Conservation (phyloP, 2,113 vertebrate genomes). For the Melierax canorus region DNA sequence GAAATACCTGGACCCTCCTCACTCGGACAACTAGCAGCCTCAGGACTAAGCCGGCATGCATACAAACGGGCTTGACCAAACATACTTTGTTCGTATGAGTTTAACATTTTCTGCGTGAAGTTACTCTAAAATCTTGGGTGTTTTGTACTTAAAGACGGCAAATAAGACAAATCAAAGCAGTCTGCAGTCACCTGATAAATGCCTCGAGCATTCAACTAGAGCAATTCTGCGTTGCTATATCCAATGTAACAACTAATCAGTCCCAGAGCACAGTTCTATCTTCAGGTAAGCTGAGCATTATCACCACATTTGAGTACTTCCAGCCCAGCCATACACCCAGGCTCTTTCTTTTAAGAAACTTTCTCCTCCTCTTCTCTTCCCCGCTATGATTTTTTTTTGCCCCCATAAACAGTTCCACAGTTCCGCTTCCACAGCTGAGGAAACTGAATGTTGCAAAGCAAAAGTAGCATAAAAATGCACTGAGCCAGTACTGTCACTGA, state of each 20-base stretch:
- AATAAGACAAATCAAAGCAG: not conserved
- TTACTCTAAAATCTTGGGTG: not conserved
- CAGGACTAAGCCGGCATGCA: not conserved
- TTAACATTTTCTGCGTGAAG: not conserved
- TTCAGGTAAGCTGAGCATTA: not conserved
- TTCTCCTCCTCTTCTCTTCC: not conserved
- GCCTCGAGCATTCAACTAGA: not conserved
- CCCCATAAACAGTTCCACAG: not conserved
- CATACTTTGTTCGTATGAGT: rapidly evolving
- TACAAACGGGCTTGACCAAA: not conserved
- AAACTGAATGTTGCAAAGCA: not conserved
- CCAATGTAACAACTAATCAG: not conserved
- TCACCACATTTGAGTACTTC: not conserved
- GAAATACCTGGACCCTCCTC: not conserved
- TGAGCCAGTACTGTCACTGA: not conserved
- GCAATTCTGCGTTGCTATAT: not conserved
- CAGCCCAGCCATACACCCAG: not conserved
- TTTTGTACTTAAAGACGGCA: not conserved
- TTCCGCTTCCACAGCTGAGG: not conserved
- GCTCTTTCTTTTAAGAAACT: not conserved
- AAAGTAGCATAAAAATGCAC: not conserved
- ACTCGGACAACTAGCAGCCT: not conserved
- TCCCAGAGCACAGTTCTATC: not conserved
- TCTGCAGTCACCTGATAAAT: not conserved
- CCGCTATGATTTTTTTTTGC: not conserved